Evolutionary conservation across 23 tunicate species (phyloP).

Genomic region (Clavelina lepadiformis): DNA sequence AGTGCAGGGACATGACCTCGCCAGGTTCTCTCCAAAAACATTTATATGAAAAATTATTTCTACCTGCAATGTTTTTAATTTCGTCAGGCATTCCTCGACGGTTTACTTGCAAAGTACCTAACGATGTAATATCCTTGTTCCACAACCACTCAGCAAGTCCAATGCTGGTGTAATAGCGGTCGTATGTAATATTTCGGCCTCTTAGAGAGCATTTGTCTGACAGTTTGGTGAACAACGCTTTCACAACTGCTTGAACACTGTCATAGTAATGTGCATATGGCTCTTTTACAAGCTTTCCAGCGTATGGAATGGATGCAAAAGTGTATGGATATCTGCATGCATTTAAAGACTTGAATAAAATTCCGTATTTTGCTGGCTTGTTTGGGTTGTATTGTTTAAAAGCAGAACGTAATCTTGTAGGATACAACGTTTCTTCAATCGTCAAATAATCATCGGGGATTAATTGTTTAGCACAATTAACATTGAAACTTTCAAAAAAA

Average conservation of each 20-base stretch:
- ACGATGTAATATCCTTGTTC: background rate
- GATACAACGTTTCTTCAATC: background rate
- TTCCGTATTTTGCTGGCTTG: constrained; percentile 1
- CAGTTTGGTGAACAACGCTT: background rate
- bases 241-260: background rate
- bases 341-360: background rate
- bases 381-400: background rate
- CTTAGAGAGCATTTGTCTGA: background rate
- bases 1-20: background rate
- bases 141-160: background rate
- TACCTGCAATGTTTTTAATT: background rate
- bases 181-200: background rate
- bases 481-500: background rate
- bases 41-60: background rate
- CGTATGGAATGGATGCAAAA: background rate
- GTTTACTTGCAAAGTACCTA: background rate
- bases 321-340: background rate
- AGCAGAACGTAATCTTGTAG: background rate
- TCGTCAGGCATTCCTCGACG: background rate
- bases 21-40: background rate
- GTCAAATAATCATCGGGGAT: background rate
- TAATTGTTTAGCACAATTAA: background rate
- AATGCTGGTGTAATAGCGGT: background rate
- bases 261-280: background rate
- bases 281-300: background rate